Percentiles rank a stretch among this genome's conserved stretches.
Conservation (phyloP, 2,113 vertebrate species). For the Ranitomeya variabilis region DNA sequence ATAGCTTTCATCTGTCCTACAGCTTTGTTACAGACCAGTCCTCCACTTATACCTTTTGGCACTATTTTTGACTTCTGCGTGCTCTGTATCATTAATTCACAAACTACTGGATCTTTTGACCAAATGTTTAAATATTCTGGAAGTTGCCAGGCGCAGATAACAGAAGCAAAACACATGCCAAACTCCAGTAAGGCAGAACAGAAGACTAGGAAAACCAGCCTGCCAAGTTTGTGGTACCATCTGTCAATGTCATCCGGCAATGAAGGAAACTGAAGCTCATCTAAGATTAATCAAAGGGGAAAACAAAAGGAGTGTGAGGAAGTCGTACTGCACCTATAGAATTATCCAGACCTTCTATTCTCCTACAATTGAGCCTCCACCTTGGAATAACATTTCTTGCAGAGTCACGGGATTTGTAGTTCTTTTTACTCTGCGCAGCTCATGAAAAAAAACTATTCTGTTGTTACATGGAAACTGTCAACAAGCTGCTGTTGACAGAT, state of each 20-base stretch:
- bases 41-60: neutral
- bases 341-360: neutral
- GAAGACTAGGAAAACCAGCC: slow-evolving; percentile 3
- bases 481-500: neutral
- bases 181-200: slow-evolving; percentile 15
- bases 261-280: neutral
- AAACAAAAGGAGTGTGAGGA: neutral
- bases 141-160: slow-evolving; percentile 28
- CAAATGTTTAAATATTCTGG: slow-evolving; percentile 31
- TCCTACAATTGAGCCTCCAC: neutral
- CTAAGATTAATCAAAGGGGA: neutral
- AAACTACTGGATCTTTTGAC: slow-evolving; percentile 6
- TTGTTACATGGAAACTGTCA: neutral
- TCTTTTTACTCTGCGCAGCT: neutral
- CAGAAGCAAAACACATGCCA: slow-evolving; percentile 7
- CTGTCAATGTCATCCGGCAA: slow-evolving; percentile 24
- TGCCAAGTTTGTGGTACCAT: slow-evolving; percentile 6
- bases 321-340: too few relatives aligned
- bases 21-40: neutral
- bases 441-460: neutral
- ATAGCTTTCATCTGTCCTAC: neutral
- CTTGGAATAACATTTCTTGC: neutral
- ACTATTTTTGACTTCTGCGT: neutral
- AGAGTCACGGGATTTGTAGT: neutral
- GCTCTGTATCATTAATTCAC: slow-evolving; percentile 15